Conservation (phyloP, 2,797 vertebrate species). For the Siniperca obscura region DNA sequence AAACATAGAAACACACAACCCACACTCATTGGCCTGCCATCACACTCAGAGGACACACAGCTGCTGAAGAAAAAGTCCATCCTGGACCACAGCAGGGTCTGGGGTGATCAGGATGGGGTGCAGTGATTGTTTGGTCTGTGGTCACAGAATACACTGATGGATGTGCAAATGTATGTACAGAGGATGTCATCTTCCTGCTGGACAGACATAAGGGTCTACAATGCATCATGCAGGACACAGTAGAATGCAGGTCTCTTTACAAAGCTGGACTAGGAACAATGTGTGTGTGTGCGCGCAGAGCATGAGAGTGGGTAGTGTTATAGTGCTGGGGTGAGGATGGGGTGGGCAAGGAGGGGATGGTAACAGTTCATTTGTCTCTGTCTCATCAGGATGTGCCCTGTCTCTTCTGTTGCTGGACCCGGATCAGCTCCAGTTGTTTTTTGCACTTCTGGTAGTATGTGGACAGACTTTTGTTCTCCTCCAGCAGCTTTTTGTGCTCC, state of each 20-base stretch:
- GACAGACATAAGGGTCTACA: slow-evolving; percentile 35
- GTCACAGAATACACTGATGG: slow-evolving; percentile 64
- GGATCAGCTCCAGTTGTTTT: slow-evolving; percentile 98
- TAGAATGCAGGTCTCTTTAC: slow-evolving; percentile 70
- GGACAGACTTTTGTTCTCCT: slow-evolving; percentile 99
- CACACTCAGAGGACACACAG: not conserved
- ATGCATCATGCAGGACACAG: slow-evolving; percentile 79
- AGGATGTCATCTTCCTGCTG: slow-evolving; percentile 41
- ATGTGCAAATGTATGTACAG: slow-evolving; percentile 71
- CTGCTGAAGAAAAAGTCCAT: slow-evolving; percentile 18
- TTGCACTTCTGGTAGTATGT: slow-evolving; percentile 99
- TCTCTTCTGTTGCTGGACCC: slow-evolving; percentile 98
- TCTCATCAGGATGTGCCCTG: slow-evolving; percentile 96
- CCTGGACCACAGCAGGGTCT: slow-evolving; percentile 30
- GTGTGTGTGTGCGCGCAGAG: slow-evolving; percentile 8
- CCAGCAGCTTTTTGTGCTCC: slow-evolving; percentile 99
- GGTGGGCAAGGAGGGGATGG: slow-evolving; percentile 39
- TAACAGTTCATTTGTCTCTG: slow-evolving; percentile 41
- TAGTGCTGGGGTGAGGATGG: slow-evolving; percentile 49
- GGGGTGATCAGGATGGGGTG: slow-evolving; percentile 23
- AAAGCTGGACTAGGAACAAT: slow-evolving; percentile 42
- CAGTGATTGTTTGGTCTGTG: slow-evolving; percentile 72
- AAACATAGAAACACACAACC: slow-evolving; percentile 33
- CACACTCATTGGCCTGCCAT: slow-evolving; percentile 3
- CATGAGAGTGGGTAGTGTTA: slow-evolving; percentile 59